Base-by-base conservation (phyloP, 2,888 invertebrate species). In the Byasa hedistus region DNA sequence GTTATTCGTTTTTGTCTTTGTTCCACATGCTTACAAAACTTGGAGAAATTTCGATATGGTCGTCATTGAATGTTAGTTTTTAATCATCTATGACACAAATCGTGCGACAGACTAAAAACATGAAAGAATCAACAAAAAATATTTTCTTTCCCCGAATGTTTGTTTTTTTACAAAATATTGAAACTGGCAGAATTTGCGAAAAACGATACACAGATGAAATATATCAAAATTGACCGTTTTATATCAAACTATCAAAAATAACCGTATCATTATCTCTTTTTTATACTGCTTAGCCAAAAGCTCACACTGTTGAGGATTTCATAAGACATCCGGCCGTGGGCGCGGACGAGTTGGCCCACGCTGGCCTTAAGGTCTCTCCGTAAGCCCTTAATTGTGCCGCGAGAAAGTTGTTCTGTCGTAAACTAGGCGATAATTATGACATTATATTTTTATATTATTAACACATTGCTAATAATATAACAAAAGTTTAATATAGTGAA, bases 271-370 rank as follows among this genome's bases (percentile, higher is more conserved):
- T 44, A 39, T 7, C 10, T 22, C 22, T 51, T 36, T 58, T 57
- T 64, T 65, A 44, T 44, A 23, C 36, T 59, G 19, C 39, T 51
- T 61, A 23, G 17, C 36, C 54, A 39, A 61, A 39, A 22, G 52
- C 32, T 27, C 21, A 17, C 22, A 10, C 48, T 24, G n/a, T 27
- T 3, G 23, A 52, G 21, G 44, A 62, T 66, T 66, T 62, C 66
- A 32, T 48, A 58, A 66, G 66, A 62, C 55, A 66, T 66, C 66
- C 58, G 62, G 58, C 22, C 58, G 66, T 66, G 62, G 66, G 66
- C 48, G 61, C 57, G n/a, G 54, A 57, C 61, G 58, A 66, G 32
- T 5, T 39, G 17, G 66, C 66, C 66, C 58, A 66, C 66, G 57
- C 55, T 44, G 44, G 64, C 19, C 19, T 23, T 61, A 54, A 66